These are phyloP conservation scores for Aulostomus chinensis DNA, from an alignment of 2,797 vertebrate species.

Conservation along the genomic window DNA sequence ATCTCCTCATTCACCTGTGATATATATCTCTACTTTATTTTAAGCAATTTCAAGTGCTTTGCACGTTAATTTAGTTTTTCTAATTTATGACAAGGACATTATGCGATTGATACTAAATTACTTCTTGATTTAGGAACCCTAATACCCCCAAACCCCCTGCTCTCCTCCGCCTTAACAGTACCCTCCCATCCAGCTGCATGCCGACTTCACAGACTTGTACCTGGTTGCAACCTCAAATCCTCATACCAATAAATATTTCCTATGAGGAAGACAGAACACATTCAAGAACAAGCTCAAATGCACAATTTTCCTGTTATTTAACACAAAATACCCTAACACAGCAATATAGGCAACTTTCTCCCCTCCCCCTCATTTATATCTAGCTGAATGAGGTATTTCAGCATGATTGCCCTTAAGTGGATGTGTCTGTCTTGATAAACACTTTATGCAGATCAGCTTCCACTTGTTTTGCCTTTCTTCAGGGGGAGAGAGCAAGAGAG, in stretches of 20 bases:
- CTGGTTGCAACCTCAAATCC: neutral
- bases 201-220: constrained; percentile 7
- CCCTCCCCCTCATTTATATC: constrained; percentile 55
- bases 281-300: constrained; percentile 17
- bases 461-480: constrained; percentile 84
- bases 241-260: too few relatives aligned
- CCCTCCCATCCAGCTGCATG: constrained; percentile 19
- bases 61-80: constrained; percentile 90
- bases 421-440: constrained; percentile 87
- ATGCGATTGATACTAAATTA: constrained; percentile 82
- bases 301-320: constrained; percentile 40
- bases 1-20: constrained; percentile 63
- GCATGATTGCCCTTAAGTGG: constrained; percentile 85
- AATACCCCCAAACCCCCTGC: constrained; percentile 22
- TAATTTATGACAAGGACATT: constrained; percentile 87
- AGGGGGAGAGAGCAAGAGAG: constrained; percentile 72
- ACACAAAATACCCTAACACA: constrained; percentile 32
- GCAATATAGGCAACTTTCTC: constrained; percentile 21
- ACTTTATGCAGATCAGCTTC: constrained; percentile 86
- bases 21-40: constrained; percentile 89
- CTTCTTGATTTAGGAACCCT: constrained; percentile 75
- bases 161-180: neutral
- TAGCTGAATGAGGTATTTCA: constrained; percentile 84
- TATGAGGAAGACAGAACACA: neutral
- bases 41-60: constrained; percentile 83